phyloP scores from a whole-genome alignment of 2,888 invertebrate genomes.

The Nematopogon swammerdamellus region DNA sequence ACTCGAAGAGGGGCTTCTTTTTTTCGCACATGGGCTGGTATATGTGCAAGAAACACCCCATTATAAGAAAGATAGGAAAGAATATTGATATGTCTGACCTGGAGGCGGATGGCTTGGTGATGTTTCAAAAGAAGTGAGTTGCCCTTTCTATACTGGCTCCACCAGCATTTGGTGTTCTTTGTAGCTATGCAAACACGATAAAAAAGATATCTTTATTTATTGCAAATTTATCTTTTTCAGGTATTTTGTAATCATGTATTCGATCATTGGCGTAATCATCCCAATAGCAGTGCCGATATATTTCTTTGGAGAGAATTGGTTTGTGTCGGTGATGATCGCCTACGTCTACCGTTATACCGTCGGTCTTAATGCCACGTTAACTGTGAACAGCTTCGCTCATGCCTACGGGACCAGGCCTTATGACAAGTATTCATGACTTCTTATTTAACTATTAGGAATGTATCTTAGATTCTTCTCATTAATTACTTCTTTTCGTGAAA shows the following conservation, averaged over 20 bases:
- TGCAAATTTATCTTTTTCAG: no score
- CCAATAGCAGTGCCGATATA: slow-evolving; percentile 56
- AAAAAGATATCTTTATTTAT: not conserved
- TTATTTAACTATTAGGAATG: no score
- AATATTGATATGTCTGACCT: slow-evolving; percentile 65
- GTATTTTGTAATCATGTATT: slow-evolving; percentile 48
- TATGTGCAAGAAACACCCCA: slow-evolving; percentile 65
- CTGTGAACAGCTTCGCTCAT: slow-evolving; percentile 85
- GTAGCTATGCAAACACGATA: no score
- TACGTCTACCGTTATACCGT: slow-evolving; percentile 52
- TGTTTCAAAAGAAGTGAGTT: slow-evolving; percentile 65
- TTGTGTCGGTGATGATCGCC: slow-evolving; percentile 52
- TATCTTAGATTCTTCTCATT: no score
- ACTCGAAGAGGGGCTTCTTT: slow-evolving; percentile 68
- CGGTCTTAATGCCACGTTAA: slow-evolving; percentile 29
- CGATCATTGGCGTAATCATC: slow-evolving; percentile 44
- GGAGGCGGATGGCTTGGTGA: slow-evolving; percentile 57
- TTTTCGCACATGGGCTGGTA: slow-evolving; percentile 80
- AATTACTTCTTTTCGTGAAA: no score
- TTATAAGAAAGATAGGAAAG: slow-evolving; percentile 56
- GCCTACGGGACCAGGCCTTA: slow-evolving; percentile 59
- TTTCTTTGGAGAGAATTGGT: slow-evolving; percentile 59
- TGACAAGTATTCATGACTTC: slow-evolving; percentile 32
- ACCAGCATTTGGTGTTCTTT: not conserved
- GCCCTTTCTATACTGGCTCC: no score